phyloP scores from a whole-genome alignment of 2,113 vertebrate species.

The Ctenodactylus gundi region DNA sequence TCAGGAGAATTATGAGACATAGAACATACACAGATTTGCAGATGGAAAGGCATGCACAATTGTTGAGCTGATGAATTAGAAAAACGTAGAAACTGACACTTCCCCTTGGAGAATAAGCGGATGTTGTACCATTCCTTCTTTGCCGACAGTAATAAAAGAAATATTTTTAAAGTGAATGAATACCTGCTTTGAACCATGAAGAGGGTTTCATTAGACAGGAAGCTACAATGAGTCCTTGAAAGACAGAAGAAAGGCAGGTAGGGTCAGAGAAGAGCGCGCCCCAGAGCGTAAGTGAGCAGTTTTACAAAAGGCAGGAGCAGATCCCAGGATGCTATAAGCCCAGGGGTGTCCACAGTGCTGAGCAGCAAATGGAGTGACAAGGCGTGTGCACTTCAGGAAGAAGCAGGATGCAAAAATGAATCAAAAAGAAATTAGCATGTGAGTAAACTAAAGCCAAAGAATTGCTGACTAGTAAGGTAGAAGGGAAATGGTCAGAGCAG shows the following conservation, averaged over 20 bases:
- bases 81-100: background rate
- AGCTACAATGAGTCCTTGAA: background rate
- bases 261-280: background rate
- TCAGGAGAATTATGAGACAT: background rate
- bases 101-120: background rate
- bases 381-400: background rate
- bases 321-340: background rate
- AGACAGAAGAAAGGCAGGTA: background rate
- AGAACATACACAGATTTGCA: background rate
- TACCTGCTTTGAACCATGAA: background rate
- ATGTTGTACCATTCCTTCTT: background rate
- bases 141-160: background rate
- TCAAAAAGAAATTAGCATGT: background rate
- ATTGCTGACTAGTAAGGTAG: slow-evolving; percentile 15
- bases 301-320: background rate
- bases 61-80: background rate
- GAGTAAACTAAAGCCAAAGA: background rate
- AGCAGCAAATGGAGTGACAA: background rate
- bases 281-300: no score
- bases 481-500: background rate
- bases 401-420: background rate
- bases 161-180: background rate
- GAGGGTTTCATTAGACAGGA: background rate
- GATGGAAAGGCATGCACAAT: background rate
- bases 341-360: background rate